phyloP scores from a whole-genome alignment of 2,888 invertebrate genomes.

The Tiliacea aurago region DNA sequence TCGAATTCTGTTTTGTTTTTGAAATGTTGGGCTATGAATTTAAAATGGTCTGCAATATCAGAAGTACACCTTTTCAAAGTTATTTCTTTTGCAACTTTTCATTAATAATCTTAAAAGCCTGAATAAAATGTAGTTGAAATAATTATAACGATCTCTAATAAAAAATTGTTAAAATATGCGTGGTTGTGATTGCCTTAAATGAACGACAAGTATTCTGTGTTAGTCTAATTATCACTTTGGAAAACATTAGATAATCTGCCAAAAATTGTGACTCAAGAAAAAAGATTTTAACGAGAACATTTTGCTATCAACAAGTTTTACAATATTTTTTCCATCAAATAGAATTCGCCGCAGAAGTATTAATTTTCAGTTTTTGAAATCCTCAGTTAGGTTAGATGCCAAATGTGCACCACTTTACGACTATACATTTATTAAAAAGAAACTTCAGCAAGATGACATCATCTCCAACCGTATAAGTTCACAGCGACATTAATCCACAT shows the following conservation, averaged over 20 bases:
- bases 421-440: conserved; percentile 17
- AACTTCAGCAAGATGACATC: conserved; percentile 46
- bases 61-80: background rate
- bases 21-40: background rate
- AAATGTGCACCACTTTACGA: background rate
- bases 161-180: conserved; percentile 4
- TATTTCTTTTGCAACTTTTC: background rate
- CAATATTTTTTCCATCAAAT: background rate
- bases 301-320: background rate
- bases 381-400: too few species aligned
- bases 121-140: conserved; percentile 11
- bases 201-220: background rate
- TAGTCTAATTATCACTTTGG: background rate
- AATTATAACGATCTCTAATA: conserved; percentile 23
- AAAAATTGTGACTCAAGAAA: background rate
- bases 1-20: background rate
- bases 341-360: background rate
- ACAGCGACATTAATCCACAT: conserved; percentile 41
- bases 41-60: background rate
- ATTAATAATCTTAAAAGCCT: background rate
- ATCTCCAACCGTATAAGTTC: conserved; percentile 34
- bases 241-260: background rate
- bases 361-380: background rate
- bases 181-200: conserved; percentile 4
- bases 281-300: background rate